These are phyloP conservation scores for Acanthisitta chloris DNA, from an alignment of 2,113 vertebrate species.

Conservation along the genomic window DNA sequence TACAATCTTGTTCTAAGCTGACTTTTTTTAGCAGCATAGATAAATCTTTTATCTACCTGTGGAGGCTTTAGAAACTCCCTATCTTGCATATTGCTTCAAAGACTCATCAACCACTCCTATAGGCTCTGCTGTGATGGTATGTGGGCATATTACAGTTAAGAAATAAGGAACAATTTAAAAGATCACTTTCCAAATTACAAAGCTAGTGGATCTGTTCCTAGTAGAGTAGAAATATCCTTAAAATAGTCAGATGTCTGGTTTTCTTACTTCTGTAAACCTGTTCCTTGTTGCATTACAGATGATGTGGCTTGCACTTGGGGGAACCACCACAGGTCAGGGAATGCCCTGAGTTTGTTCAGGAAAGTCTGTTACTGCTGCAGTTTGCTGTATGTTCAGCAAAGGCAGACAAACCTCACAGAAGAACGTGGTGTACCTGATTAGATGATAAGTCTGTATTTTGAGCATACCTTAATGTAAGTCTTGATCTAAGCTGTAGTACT, in stretches of 20 bases:
- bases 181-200: not conserved
- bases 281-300: not conserved
- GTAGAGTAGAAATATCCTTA: not conserved
- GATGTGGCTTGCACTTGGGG: not conserved
- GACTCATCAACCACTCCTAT: not conserved
- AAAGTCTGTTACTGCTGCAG: not conserved
- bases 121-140: fast-evolving
- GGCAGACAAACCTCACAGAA: not conserved
- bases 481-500: not conserved
- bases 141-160: not conserved
- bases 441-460: not conserved
- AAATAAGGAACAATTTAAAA: not conserved
- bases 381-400: not conserved
- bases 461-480: not conserved
- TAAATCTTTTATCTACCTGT: not conserved
- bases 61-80: not conserved
- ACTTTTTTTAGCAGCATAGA: not conserved
- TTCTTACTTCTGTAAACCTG: not conserved
- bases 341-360: not conserved
- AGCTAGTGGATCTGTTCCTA: not conserved
- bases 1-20: not conserved
- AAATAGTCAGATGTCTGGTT: not conserved
- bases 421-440: not conserved
- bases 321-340: not conserved
- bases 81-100: not conserved